Percentiles rank a stretch among this genome's conserved stretches.
phyloP scores from a whole-genome alignment of 2,113 vertebrate genomes.

The Furnarius figulus region DNA sequence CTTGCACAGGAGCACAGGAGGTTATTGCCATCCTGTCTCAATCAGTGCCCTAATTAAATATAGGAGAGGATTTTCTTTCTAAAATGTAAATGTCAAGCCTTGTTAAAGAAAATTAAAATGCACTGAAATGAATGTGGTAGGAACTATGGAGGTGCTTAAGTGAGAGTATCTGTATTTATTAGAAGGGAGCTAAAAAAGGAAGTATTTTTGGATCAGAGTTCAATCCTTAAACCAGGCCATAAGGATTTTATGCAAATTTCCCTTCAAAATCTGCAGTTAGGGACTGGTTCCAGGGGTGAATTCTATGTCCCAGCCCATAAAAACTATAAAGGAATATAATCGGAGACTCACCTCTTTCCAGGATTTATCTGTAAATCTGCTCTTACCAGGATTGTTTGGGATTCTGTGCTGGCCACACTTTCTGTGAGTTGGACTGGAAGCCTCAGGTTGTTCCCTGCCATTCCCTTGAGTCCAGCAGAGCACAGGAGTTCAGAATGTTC shows the following conservation, averaged over 20 bases:
- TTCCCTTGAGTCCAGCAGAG: neutral
- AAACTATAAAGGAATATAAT: neutral
- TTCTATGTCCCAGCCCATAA: neutral
- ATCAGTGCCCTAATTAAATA: conserved; percentile 10
- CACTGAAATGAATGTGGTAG: neutral
- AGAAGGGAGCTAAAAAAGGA: neutral
- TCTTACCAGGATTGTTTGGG: neutral
- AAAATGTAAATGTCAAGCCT: conserved; percentile 20
- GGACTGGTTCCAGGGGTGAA: neutral
- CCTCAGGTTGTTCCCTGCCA: neutral
- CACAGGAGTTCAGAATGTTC: neutral
- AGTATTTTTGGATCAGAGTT: neutral
- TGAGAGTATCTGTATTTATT: neutral
- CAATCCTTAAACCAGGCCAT: neutral
- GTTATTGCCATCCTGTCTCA: neutral
- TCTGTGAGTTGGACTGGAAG: neutral
- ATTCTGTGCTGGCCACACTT: neutral
- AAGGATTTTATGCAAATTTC: neutral
- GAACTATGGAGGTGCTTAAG: neutral
- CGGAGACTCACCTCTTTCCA: neutral
- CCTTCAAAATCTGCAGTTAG: neutral
- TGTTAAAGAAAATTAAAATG: conserved; percentile 28
- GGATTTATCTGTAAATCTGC: neutral
- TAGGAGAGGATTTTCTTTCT: conserved; percentile 22
- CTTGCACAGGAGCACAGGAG: neutral